Conservation (phyloP, 2,888 invertebrate genomes). For the Xanthorhoe spadicearia region DNA sequence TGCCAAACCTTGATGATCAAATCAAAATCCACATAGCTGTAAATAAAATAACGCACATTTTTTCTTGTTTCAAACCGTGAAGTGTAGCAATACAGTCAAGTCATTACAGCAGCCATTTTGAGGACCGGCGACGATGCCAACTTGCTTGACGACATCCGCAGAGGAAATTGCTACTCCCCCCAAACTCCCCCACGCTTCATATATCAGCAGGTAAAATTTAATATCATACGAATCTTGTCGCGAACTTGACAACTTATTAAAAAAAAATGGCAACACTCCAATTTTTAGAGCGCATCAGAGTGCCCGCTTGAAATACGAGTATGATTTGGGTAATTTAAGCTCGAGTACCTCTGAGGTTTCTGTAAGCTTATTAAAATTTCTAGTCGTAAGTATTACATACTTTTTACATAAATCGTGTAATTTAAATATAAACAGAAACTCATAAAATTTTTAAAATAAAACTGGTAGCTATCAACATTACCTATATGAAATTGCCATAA, state of each 20-base stretch:
- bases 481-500: too few relatives aligned
- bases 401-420: neutral
- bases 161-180: slow-evolving; percentile 72
- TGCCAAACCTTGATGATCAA: neutral
- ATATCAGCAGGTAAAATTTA: slow-evolving; percentile 77
- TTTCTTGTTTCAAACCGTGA: slow-evolving; percentile 8
- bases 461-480: too few relatives aligned
- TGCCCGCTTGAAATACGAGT: slow-evolving; percentile 25
- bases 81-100: slow-evolving; percentile 48
- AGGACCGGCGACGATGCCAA: slow-evolving; percentile 44
- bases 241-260: slow-evolving; percentile 49
- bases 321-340: slow-evolving; percentile 24
- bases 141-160: slow-evolving; percentile 66
- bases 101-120: slow-evolving; percentile 53
- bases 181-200: slow-evolving; percentile 57
- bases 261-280: slow-evolving; percentile 50
- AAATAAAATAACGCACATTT: neutral
- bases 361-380: neutral
- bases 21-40: neutral
- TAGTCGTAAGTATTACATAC: neutral
- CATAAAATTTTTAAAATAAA: neutral
- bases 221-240: slow-evolving; percentile 60
- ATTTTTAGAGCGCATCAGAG: slow-evolving; percentile 36
- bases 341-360: neutral
- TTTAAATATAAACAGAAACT: neutral